These are phyloP conservation scores for Mechanitis mazaeus DNA, from an alignment of 2,888 invertebrate genomes.

Conservation along the genomic window DNA sequence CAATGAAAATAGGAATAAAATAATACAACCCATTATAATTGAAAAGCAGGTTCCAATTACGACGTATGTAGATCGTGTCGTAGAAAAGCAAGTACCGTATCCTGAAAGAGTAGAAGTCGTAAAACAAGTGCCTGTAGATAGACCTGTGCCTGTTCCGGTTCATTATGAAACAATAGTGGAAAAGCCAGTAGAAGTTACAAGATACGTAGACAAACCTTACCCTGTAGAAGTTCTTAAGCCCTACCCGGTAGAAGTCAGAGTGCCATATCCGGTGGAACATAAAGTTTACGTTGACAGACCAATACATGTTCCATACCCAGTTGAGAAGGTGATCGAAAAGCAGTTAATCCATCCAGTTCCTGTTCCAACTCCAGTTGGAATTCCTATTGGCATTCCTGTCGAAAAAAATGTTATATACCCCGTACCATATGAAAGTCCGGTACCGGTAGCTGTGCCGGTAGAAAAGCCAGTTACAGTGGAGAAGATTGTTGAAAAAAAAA, in stretches of 20 bases:
- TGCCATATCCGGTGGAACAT: conserved; percentile 70
- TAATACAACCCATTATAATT: conserved; percentile 66
- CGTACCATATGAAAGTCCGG: conserved; percentile 59
- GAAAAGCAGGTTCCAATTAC: conserved; percentile 69
- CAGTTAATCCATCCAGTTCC: conserved; percentile 58
- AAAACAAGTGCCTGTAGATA: conserved; percentile 56
- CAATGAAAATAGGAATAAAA: conserved; percentile 46
- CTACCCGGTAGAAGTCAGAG: conserved; percentile 73
- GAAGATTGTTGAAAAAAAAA: conserved; percentile 63
- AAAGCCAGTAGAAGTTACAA: conserved; percentile 70
- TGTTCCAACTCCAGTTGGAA: conserved; percentile 63
- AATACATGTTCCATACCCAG: conserved; percentile 66
- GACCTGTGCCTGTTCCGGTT: conserved; percentile 63
- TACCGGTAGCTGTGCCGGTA: conserved; percentile 62
- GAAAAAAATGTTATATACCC: conserved; percentile 59
- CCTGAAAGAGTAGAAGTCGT: conserved; percentile 56
- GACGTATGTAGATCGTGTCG: conserved; percentile 61
- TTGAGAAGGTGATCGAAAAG: conserved; percentile 74
- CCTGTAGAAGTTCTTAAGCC: conserved; percentile 73
- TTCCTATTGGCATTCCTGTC: conserved; percentile 57
- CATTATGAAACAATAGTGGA: conserved; percentile 73
- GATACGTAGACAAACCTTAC: conserved; percentile 76
- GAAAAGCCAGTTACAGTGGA: conserved; percentile 58
- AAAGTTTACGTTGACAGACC: conserved; percentile 72
- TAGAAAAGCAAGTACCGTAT: conserved; percentile 65